Base-by-base conservation (phyloP, 2,113 vertebrate genomes). In the Phyllopteryx taeniolatus region DNA sequence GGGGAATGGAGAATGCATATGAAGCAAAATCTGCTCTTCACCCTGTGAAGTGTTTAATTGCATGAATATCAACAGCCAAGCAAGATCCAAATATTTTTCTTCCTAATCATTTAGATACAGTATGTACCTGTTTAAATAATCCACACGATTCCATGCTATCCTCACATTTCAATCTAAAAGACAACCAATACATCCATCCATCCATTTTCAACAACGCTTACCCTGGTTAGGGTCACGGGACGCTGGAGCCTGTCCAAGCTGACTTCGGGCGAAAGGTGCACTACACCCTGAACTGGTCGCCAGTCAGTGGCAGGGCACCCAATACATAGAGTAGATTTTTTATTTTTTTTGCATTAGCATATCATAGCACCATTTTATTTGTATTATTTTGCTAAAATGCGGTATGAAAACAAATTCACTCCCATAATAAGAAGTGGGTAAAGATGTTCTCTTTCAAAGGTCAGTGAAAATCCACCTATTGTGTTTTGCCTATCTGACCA, bases 61-160 rank as follows among this genome's bases (percentile, higher is more conserved):
- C 80, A 85, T 89, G 78, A 85, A 89, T 85, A 85, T 86, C 56
- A 75, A 75, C 70, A 79, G 79, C 81, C 85, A 73, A 84, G 84
- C 80, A 84, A 83, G 47, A 85, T 72, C 1, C 11, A 66, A 80
- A 76, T 70, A 75, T 82, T 82, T 81, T 22, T 57, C 20, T 57
- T 49, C 9, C 13, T 14, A 49, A 49, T 49, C 47, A 13, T 51
- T 15, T 17, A 3, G 15, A 53, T 53, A 53, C 4, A 53, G 3
- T 76, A 79, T 73, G 76, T 65, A 71, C 43, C 17, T 51, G 20
- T 22, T 19, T 83, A 74, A 83, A 88, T 85, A 65, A 81, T 76
- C 80, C 11, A 64, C 72, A 70, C 39, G 72, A 13, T 71, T 67
- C 61, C 39, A 19, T 68, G 43, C 64, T 68, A 47, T 54, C 35